Percentiles rank a stretch among this genome's conserved stretches.
phyloP scores from a whole-genome alignment of 64 coral and sea anemone species.

The Dendrophyllia cribrosa region DNA sequence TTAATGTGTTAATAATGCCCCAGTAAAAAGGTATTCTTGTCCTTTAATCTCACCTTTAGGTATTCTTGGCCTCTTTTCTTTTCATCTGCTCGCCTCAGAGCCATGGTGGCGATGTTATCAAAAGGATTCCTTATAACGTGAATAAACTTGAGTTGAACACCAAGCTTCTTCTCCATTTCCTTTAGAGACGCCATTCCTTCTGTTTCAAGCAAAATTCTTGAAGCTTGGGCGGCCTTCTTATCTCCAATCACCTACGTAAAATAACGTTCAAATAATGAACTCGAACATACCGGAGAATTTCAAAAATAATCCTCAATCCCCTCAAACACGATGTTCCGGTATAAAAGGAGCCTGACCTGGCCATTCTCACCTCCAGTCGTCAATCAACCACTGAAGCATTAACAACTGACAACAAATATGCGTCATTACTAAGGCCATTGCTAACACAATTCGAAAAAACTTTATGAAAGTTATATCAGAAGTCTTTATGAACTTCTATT shows the following conservation, averaged over 20 bases:
- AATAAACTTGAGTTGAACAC: neutral
- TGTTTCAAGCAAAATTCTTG: neutral
- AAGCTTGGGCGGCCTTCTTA: slow-evolving; percentile 20
- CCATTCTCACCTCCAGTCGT: too few relatives aligned
- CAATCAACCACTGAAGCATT: too few relatives aligned
- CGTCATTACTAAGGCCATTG: too few relatives aligned
- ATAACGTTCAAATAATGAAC: neutral
- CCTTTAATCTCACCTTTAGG: neutral
- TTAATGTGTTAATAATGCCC: too few relatives aligned
- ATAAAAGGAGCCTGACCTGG: too few relatives aligned
- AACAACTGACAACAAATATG: too few relatives aligned
- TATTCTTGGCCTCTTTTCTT: neutral
- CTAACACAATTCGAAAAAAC: too few relatives aligned
- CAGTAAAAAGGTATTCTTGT: too few relatives aligned
- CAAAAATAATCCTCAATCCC: too few relatives aligned
- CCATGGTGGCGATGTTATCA: slow-evolving; percentile 4
- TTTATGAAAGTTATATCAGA: too few relatives aligned
- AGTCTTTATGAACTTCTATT: too few relatives aligned
- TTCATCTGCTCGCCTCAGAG: neutral
- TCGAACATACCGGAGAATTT: neutral
- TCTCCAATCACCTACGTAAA: slow-evolving; percentile 13
- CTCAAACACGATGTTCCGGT: too few relatives aligned
- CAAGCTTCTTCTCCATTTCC: neutral
- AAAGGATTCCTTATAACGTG: slow-evolving; percentile 17
- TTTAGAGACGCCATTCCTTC: neutral